Percentiles rank a stretch among this genome's conserved stretches.
phyloP scores from a whole-genome alignment of 2,888 invertebrate genomes.

The Tenthredo notha region DNA sequence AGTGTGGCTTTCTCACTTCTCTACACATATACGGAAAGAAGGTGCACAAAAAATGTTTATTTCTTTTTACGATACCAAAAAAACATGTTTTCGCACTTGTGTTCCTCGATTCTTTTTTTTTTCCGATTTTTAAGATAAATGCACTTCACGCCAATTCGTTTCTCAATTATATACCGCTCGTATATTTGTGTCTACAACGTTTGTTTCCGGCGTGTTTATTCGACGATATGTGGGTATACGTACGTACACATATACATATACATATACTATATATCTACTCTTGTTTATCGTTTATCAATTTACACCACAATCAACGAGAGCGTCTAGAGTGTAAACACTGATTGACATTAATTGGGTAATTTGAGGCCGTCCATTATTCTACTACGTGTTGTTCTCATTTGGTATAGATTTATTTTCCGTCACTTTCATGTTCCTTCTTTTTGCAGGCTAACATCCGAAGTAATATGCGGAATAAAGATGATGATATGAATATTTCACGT shows the following conservation, averaged over 20 bases:
- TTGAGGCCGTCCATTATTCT: slow-evolving; percentile 11
- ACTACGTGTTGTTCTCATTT: slow-evolving; percentile 33
- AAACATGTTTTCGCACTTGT: neutral
- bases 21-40: neutral
- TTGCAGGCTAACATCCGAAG: neutral
- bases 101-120: neutral
- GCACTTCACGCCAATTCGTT: neutral
- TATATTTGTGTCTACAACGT: neutral
- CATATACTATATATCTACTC: neutral
- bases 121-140: neutral
- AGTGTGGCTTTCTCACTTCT: neutral
- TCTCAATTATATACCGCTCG: neutral
- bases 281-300: slow-evolving; percentile 45
- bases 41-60: neutral
- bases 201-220: neutral
- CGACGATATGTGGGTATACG: neutral
- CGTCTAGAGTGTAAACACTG: slow-evolving; percentile 25
- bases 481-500: too few relatives aligned
- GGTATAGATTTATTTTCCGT: neutral
- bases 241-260: neutral
- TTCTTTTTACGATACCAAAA: neutral
- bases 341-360: slow-evolving; percentile 47
- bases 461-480: too few relatives aligned
- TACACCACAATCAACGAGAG: slow-evolving; percentile 16
- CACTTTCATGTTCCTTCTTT: neutral